Percentiles rank a stretch among this genome's conserved stretches.
These are phyloP conservation scores for Leucophenga maculata DNA, from an alignment of 2,888 invertebrate genomes.

Conservation along the genomic window DNA sequence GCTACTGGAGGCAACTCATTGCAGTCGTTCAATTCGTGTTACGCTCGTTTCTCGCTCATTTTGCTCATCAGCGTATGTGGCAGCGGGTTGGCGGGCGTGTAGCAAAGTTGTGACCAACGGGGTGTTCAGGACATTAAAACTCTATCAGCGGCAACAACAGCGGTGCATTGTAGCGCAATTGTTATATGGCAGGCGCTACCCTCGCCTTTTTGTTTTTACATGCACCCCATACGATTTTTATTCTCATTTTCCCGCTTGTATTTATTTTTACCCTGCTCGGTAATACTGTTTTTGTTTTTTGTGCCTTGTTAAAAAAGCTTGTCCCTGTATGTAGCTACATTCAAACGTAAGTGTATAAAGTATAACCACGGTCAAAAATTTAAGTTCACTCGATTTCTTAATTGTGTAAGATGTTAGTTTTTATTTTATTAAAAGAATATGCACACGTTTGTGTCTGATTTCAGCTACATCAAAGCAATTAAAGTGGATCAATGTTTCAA, in stretches of 20 bases:
- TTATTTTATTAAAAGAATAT: too few relatives aligned
- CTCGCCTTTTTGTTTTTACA: not conserved
- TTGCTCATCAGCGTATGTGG: constrained; percentile 20
- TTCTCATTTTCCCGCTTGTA: not conserved
- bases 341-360: too few relatives aligned
- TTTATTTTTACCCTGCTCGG: not conserved
- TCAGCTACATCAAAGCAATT: too few relatives aligned
- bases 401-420: too few relatives aligned
- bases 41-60: constrained; percentile 3
- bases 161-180: not conserved
- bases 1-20: too few relatives aligned
- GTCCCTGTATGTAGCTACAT: not conserved
- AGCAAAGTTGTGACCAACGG: constrained; percentile 35
- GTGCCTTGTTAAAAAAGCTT: constrained; percentile 6
- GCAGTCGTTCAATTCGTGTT: constrained; percentile 4
- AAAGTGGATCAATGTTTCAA: too few relatives aligned
- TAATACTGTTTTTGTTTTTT: not conserved
- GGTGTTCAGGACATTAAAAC: constrained; percentile 55
- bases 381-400: too few relatives aligned
- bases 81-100: constrained; percentile 18
- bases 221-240: not conserved
- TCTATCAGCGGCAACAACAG: constrained; percentile 49
- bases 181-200: constrained; percentile 5
- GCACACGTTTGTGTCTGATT: too few relatives aligned
- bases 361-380: too few relatives aligned